Percentiles rank a stretch among this genome's conserved stretches.
Evolutionary conservation across 2,888 invertebrate genomes (phyloP).

Genomic region (Lithosia quadra): DNA sequence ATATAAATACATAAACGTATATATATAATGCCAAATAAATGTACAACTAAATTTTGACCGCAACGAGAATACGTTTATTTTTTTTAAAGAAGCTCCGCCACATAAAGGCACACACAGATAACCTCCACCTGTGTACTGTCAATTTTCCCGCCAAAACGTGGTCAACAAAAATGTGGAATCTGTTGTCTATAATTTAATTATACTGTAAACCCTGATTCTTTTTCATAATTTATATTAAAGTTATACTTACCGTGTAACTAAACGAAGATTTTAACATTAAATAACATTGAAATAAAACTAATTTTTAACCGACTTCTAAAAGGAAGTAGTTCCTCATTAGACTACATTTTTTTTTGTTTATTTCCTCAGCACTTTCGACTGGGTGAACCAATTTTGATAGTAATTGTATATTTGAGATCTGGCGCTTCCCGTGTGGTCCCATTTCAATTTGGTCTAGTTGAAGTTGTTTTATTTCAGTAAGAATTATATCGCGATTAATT

Average conservation of each 20-base stretch:
- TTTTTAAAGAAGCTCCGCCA: conserved; percentile 29
- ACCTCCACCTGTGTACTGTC: conserved; percentile 50
- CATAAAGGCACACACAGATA: conserved; percentile 29
- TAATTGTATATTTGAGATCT: too few relatives aligned
- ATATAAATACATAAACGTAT: conserved; percentile 47
- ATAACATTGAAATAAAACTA: not conserved
- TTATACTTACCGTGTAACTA: not conserved
- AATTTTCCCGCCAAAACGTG: conserved; percentile 43
- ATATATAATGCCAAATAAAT: conserved; percentile 40
- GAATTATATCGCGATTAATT: too few relatives aligned
- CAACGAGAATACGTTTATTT: conserved; percentile 30
- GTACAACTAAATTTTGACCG: conserved; percentile 45
- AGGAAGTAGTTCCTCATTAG: too few relatives aligned
- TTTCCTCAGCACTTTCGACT: too few relatives aligned
- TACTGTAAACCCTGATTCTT: not conserved
- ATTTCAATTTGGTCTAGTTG: too few relatives aligned
- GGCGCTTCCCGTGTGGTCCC: too few relatives aligned
- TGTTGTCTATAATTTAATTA: not conserved
- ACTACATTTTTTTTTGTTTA: too few relatives aligned
- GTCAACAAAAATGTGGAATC: conserved; percentile 38
- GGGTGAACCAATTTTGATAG: too few relatives aligned
- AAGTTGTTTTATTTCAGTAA: too few relatives aligned
- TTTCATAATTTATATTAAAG: not conserved
- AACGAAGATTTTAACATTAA: not conserved
- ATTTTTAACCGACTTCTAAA: too few relatives aligned